A percentile compares a stretch with the other conserved stretches of the same genome.
These are phyloP conservation scores for Loxodonta africana DNA, from an alignment of 2,113 vertebrate genomes.

Conservation along the genomic window DNA sequence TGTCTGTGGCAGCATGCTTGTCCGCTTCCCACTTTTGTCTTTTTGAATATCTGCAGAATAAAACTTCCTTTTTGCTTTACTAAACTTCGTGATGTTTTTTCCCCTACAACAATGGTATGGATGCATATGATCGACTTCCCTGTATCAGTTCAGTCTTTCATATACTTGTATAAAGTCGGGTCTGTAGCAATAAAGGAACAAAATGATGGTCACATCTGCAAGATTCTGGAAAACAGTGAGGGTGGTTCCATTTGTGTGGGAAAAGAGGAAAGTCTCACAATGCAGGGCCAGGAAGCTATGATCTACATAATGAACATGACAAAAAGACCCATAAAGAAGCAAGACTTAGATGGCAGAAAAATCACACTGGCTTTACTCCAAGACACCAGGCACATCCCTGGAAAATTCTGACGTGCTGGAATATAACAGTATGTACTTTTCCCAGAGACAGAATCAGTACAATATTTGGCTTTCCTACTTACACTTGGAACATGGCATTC, in stretches of 20 bases:
- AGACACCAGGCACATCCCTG: conserved; percentile 82
- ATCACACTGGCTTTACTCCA: conserved; percentile 83
- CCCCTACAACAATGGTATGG: too few species aligned
- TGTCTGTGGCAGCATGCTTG: too few species aligned
- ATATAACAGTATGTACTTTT: conserved; percentile 83
- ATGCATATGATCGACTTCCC: background rate
- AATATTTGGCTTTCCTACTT: conserved; percentile 83
- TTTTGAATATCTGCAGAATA: too few species aligned
- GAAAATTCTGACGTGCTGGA: conserved; percentile 79
- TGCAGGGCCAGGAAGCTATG: conserved; percentile 72
- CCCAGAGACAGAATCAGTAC: conserved; percentile 80
- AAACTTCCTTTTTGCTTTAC: too few species aligned
- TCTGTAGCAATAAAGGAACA: conserved; percentile 51
- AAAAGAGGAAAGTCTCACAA: conserved; percentile 71
- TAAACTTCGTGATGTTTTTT: too few species aligned
- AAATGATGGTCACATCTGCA: conserved; percentile 33
- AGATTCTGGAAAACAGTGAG: conserved; percentile 62
- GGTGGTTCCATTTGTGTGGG: conserved; percentile 59
- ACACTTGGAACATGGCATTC: conserved; percentile 72
- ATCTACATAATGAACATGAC: conserved; percentile 81
- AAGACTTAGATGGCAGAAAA: conserved; percentile 86
- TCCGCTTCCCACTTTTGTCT: too few species aligned
- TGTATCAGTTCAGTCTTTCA: conserved; percentile 45
- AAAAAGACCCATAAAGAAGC: conserved; percentile 86
- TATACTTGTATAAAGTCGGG: conserved; percentile 45